Evolutionary conservation across 2,888 invertebrate genomes (phyloP), one percentile per base, ranked within the genome.

Genomic region (Entomobrya multifasciata): DNA sequence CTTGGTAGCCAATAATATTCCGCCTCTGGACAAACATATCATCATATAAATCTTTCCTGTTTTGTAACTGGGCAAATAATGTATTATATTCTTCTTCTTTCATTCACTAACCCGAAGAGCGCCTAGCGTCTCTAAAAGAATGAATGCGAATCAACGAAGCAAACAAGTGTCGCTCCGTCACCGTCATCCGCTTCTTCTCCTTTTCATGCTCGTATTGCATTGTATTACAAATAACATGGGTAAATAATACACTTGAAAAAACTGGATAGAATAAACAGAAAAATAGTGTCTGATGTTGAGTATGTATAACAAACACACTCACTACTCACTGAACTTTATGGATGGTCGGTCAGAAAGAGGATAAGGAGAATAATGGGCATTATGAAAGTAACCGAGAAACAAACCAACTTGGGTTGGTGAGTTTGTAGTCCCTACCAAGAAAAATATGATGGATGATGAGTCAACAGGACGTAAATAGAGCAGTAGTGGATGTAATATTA

Each of bases 121-220:
- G 1, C 27, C 13, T 11, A 22, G 22, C 3, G 3, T 5, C 25
- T n/a, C 3, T 25, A 27, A 30, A 49, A 60, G 77, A 17, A n/a
- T 77, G 60, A 77, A 27, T 57, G 70, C 57, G 70, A 85, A 55
- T 44, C 78, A 85, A 57, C 84, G 41, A 78, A 78, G 55, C 84
- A 78, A 78, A 85, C 84, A 85, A 85, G 84, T 85, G 84, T 78
- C 78, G 84, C 27, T 77, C 78, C 84, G 82, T 82, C 82, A 82
- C 22, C 84, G 67, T 78, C 84, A 77, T 85, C 84, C 84, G 60
- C 27, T 78, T 65, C 17, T 60, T 41, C 17, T 30, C n/a, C n/a
- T 13, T 62, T 62, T 27, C 17, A n/a, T 62, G 25, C 10, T 62
- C 30, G 2, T 62, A 2, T 62, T 30, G 20, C 4, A 20, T 11